A percentile compares a stretch with the other conserved stretches of the same genome.
Evolutionary conservation across 2,797 vertebrate species (phyloP).

Genomic region (Acanthis flammea): DNA sequence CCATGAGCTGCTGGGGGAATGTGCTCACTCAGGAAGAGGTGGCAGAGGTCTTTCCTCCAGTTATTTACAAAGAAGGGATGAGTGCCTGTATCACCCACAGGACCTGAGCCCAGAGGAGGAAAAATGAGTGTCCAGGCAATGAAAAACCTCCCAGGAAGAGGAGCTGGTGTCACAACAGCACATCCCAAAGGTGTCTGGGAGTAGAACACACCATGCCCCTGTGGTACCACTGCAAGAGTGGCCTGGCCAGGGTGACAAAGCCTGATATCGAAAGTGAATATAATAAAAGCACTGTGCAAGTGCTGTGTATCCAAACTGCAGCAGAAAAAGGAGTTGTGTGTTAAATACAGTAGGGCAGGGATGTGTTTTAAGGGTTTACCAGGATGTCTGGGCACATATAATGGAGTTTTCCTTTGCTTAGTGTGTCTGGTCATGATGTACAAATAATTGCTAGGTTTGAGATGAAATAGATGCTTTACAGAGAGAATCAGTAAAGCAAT

Average conservation of each 20-base stretch:
- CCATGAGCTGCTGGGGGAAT: neutral
- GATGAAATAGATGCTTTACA: neutral
- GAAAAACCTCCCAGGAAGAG: neutral
- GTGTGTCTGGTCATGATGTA: neutral
- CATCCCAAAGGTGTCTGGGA: neutral
- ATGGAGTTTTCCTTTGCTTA: neutral
- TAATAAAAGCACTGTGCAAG: neutral
- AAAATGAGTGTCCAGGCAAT: neutral
- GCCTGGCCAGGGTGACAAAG: neutral
- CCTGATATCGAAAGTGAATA: neutral
- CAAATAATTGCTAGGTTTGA: neutral
- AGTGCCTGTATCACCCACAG: neutral
- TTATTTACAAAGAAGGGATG: neutral
- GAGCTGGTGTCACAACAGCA: neutral
- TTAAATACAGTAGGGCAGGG: neutral
- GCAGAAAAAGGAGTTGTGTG: neutral
- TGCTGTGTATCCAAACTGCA: neutral
- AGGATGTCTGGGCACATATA: neutral
- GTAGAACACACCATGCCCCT: rapidly evolving
- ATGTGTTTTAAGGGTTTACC: neutral
- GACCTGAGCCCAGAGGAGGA: neutral
- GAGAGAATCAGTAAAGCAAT: neutral
- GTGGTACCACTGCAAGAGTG: rapidly evolving
- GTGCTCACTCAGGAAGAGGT: neutral
- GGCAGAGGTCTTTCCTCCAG: neutral